phyloP scores from a whole-genome alignment of 2,797 vertebrate species.

The Taeniopygia guttata region DNA sequence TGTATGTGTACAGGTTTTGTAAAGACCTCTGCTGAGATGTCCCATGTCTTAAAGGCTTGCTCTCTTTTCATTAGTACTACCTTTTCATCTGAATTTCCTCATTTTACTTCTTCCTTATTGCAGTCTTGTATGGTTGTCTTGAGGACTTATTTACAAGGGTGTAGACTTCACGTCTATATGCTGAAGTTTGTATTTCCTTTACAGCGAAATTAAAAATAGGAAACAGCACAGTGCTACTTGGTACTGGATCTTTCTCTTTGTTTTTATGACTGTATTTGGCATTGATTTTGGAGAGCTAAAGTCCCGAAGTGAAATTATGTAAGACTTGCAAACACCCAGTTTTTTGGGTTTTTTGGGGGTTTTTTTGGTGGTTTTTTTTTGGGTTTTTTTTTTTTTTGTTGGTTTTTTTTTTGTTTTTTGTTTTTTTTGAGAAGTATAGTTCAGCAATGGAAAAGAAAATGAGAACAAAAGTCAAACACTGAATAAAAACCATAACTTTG shows the following conservation, averaged over 20 bases:
- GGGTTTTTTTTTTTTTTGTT: too few species aligned
- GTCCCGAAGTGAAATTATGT: not conserved
- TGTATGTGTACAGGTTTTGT: not conserved
- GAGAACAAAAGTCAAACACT: constrained; percentile 21
- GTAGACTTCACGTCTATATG: not conserved
- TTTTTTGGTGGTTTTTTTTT: too few species aligned
- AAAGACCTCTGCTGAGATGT: not conserved
- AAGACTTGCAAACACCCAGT: not conserved
- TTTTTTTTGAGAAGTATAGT: not conserved
- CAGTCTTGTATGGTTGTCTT: not conserved
- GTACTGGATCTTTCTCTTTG: not conserved
- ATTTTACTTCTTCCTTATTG: not conserved
- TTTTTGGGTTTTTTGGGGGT: too few species aligned
- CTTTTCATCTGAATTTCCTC: not conserved
- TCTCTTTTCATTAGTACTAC: not conserved
- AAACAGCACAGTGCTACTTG: not conserved
- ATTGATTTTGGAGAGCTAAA: not conserved
- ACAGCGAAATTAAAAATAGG: not conserved
- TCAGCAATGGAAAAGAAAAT: constrained; percentile 23
- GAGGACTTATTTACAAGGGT: not conserved
- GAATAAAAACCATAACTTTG: not conserved
- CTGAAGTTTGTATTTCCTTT: not conserved
- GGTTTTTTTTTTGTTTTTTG: not conserved
- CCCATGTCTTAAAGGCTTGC: not conserved
- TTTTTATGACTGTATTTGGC: not conserved